Evolutionary conservation across 2,113 vertebrate species (phyloP).

Genomic region (Trichomycterus rosablanca): DNA sequence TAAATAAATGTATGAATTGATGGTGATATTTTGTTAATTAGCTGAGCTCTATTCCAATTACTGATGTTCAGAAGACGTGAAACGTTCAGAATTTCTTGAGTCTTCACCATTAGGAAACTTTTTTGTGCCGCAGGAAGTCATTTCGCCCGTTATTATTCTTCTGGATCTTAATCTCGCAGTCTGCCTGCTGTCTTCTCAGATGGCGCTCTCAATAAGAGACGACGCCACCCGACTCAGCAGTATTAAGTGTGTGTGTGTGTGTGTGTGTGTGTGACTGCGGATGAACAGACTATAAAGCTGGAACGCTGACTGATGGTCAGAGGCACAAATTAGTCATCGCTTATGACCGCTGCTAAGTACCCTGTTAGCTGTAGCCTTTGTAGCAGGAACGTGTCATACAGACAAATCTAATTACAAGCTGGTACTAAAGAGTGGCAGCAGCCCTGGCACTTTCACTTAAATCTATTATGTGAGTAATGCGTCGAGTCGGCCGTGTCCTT

Average conservation of each 20-base stretch:
- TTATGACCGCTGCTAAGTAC: slow-evolving; percentile 1
- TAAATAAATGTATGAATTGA: too few species aligned
- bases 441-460: slow-evolving; percentile 18
- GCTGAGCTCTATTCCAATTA: too few species aligned
- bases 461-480: slow-evolving; percentile 36
- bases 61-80: too few species aligned
- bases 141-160: too few species aligned
- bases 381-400: background rate
- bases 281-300: background rate
- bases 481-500: slow-evolving; percentile 31
- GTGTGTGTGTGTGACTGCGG: background rate
- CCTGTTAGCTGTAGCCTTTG: slow-evolving; percentile 14
- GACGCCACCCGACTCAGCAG: slow-evolving; percentile 16
- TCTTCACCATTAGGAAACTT: too few species aligned
- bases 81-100: too few species aligned
- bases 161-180: slow-evolving; percentile 25
- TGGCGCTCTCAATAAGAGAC: background rate
- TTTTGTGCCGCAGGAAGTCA: too few species aligned
- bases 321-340: background rate
- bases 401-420: slow-evolving; percentile 31
- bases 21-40: too few species aligned
- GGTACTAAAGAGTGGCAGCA: slow-evolving; percentile 17
- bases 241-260: slow-evolving; percentile 12
- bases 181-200: slow-evolving; percentile 21
- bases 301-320: too few species aligned